Conservation (phyloP, 1,140 invertebrate genomes). For the Drosophila prosaltans region DNA sequence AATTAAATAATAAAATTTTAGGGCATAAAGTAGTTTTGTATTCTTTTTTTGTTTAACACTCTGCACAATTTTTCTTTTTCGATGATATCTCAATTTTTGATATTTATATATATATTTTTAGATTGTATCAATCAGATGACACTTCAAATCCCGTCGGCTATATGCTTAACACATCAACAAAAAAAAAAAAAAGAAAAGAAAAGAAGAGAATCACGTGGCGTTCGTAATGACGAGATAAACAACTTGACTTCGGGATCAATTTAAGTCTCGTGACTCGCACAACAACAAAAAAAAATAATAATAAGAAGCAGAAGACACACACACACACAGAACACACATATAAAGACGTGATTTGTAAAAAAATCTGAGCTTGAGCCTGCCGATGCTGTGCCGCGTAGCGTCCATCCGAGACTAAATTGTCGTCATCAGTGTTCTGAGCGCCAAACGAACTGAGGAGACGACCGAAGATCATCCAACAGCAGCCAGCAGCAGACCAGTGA, state of each 20-base stretch:
- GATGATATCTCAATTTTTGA: neutral
- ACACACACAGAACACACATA: neutral
- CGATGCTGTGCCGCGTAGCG: conserved; percentile 75
- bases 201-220: conserved; percentile 55
- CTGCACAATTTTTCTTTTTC: conserved; percentile 23
- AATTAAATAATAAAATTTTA: neutral
- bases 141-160: conserved; percentile 54
- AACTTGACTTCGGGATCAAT: conserved; percentile 46
- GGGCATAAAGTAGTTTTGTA: conserved; percentile 6
- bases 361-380: conserved; percentile 51
- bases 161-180: neutral
- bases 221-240: conserved; percentile 31
- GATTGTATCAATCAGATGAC: conserved; percentile 23
- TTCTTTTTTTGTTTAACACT: conserved; percentile 18
- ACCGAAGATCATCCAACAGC: conserved; percentile 63
- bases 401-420: conserved; percentile 76
- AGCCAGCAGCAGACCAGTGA: conserved; percentile 50
- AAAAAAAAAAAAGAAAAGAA: neutral
- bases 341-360: conserved; percentile 28
- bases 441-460: conserved; percentile 65
- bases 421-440: conserved; percentile 71
- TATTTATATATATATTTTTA: conserved; percentile 1
- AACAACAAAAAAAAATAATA: neutral
- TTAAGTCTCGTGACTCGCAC: conserved; percentile 11
- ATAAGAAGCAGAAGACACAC: neutral